Evolutionary conservation across 2,888 invertebrate species (phyloP).

Genomic region (Melanotus villosus): DNA sequence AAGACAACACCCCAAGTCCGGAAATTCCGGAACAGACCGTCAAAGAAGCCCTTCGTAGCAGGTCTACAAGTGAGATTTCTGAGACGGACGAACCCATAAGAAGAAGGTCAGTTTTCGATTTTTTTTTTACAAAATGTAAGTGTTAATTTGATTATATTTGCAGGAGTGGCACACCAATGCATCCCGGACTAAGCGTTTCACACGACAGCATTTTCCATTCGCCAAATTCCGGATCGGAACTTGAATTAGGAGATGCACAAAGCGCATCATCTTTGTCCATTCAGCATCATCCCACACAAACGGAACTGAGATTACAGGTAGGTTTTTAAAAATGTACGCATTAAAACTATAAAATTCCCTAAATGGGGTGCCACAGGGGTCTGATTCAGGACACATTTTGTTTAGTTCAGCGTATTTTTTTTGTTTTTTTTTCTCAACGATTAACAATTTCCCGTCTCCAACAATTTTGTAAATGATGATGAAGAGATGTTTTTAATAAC

Average conservation of each 20-base stretch:
- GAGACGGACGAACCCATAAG: slow-evolving; percentile 74
- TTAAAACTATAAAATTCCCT: too few species aligned
- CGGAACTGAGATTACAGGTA: slow-evolving; percentile 65
- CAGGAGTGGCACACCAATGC: slow-evolving; percentile 67
- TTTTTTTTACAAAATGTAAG: neutral
- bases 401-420: too few species aligned
- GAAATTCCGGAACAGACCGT: slow-evolving; percentile 68
- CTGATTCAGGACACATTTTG: too few species aligned
- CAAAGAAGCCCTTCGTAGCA: slow-evolving; percentile 62
- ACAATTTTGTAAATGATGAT: too few species aligned
- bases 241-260: slow-evolving; percentile 69
- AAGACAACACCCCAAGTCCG: slow-evolving; percentile 66
- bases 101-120: slow-evolving; percentile 68
- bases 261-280: slow-evolving; percentile 68
- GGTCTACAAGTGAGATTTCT: slow-evolving; percentile 78
- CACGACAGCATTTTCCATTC: slow-evolving; percentile 94
- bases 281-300: slow-evolving; percentile 63
- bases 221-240: slow-evolving; percentile 71
- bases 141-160: slow-evolving; percentile 30
- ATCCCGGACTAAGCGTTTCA: slow-evolving; percentile 81
- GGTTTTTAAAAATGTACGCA: slow-evolving; percentile 26
- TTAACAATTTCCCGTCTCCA: too few species aligned
- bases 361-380: too few species aligned
- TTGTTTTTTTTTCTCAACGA: too few species aligned
- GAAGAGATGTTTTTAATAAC: too few species aligned